phyloP scores from a whole-genome alignment of 2,113 vertebrate genomes.

The Podocnemis expansa region DNA sequence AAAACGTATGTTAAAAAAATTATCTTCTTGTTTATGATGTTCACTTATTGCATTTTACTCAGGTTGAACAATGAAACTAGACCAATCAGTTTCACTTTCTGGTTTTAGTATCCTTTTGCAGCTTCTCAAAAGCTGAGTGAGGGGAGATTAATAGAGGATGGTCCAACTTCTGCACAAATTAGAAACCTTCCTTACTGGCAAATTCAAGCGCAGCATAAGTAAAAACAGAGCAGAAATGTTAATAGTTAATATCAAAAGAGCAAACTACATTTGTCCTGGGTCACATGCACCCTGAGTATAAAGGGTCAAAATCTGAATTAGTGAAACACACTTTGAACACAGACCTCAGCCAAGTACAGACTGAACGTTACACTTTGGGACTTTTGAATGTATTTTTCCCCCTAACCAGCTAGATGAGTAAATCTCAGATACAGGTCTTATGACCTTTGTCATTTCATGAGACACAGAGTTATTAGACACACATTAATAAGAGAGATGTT shows the following conservation, averaged over 20 bases:
- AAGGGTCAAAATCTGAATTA: conserved; percentile 66
- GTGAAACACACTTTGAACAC: neutral
- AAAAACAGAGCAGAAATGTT: neutral
- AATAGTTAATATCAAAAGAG: conserved; percentile 38
- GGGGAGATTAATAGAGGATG: neutral
- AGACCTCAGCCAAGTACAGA: neutral
- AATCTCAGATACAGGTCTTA: conserved; percentile 32
- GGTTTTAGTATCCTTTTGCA: neutral
- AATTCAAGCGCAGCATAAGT: neutral
- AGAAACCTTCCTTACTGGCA: neutral
- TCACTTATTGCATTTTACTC: neutral
- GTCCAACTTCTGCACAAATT: neutral
- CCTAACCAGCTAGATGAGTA: conserved; percentile 30
- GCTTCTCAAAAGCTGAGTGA: neutral
- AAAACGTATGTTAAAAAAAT: neutral
- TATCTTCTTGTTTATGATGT: neutral
- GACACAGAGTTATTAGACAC: neutral
- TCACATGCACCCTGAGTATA: conserved; percentile 52
- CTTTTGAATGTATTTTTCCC: conserved; percentile 21
- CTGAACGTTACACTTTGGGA: neutral
- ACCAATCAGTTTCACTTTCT: neutral
- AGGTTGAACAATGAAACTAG: neutral
- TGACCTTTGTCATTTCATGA: conserved; percentile 58
- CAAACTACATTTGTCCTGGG: neutral
- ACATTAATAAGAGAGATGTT: neutral